phyloP scores from a whole-genome alignment of 2,888 invertebrate genomes.

The Masnerella sp. region DNA sequence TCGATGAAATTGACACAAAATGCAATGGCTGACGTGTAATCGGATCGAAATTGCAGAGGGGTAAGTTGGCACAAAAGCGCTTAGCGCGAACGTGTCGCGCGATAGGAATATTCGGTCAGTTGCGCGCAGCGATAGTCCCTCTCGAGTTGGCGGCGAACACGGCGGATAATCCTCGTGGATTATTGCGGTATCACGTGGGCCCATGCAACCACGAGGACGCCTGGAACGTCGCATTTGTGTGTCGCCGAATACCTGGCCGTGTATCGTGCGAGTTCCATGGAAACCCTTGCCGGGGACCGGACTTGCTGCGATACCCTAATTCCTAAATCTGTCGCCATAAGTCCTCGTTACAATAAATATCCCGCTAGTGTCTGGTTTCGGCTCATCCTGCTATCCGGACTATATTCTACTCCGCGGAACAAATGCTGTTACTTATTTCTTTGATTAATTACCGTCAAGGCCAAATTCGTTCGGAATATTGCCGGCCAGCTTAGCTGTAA shows the following conservation, averaged over 20 bases:
- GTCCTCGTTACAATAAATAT: constrained; percentile 78
- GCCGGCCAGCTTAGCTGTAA: no score
- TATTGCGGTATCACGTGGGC: constrained; percentile 78
- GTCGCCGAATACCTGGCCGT: constrained; percentile 67
- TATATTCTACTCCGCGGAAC: constrained; percentile 41
- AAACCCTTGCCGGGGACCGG: constrained; percentile 73
- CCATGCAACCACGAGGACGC: constrained; percentile 73
- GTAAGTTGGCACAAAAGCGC: constrained; percentile 53
- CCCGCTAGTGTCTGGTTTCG: constrained; percentile 69
- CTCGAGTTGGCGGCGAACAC: constrained; percentile 67
- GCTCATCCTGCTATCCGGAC: constrained; percentile 56
- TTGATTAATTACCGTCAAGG: constrained; percentile 49
- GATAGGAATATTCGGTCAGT: constrained; percentile 74
- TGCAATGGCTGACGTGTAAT: constrained; percentile 30
- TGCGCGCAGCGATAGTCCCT: constrained; percentile 62
- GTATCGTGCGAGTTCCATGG: constrained; percentile 70
- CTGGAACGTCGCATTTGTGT: constrained; percentile 69
- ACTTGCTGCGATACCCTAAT: constrained; percentile 77
- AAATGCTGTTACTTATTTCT: constrained; percentile 47
- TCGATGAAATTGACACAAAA: constrained; percentile 24
- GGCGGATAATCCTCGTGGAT: constrained; percentile 77
- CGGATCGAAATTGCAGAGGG: constrained; percentile 34
- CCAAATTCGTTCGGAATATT: constrained; percentile 13
- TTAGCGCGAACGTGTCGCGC: constrained; percentile 63
- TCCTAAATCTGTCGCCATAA: constrained; percentile 78